Evolutionary conservation across 2,797 vertebrate genomes (phyloP).

Genomic region (Ptychobarbus kaznakovi): DNA sequence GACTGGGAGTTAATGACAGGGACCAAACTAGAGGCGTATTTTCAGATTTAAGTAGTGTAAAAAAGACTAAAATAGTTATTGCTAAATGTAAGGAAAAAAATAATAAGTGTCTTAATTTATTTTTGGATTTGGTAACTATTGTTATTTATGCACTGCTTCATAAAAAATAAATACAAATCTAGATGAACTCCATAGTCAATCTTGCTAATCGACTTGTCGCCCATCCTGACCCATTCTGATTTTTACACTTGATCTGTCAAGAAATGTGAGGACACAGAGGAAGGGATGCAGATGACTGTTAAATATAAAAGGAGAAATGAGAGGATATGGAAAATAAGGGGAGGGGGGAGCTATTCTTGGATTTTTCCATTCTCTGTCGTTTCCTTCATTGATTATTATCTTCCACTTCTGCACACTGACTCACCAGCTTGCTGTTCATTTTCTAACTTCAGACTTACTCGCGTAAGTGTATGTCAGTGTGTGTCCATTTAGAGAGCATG

Average conservation of each 20-base stretch:
- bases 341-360: constrained; percentile 16
- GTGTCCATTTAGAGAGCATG: not conserved
- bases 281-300: not conserved
- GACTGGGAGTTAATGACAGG: not conserved
- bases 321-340: not conserved
- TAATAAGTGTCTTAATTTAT: not conserved
- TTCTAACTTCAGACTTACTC: not conserved
- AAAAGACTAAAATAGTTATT: not conserved
- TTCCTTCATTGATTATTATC: constrained; percentile 33
- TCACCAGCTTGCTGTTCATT: constrained; percentile 14
- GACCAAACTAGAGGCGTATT: not conserved
- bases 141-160: not conserved
- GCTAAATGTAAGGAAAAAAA: not conserved
- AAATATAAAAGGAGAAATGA: constrained; percentile 21
- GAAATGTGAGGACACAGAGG: constrained; percentile 1
- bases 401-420: constrained; percentile 13
- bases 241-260: not conserved
- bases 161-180: not conserved
- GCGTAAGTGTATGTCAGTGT: not conserved
- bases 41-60: not conserved
- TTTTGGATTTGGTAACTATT: not conserved
- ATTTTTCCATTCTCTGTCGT: not conserved
- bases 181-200: not conserved
- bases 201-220: not conserved
- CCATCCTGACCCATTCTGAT: not conserved